Base-by-base conservation (phyloP, 2,888 invertebrate species). In the Coecobrya sp. region DNA sequence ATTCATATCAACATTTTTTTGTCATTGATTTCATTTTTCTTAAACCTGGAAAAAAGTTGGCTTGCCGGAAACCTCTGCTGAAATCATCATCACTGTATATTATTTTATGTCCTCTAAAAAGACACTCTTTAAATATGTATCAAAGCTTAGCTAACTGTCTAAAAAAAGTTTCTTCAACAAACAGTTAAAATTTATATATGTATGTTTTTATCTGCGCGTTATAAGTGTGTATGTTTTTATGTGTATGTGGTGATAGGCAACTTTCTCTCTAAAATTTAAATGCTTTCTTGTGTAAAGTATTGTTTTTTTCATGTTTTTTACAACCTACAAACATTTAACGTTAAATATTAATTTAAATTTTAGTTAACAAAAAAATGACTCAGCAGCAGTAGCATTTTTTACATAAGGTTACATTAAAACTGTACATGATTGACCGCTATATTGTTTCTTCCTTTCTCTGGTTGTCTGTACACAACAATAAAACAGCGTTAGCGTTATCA, bases 291-390 rank as follows among this genome's bases (percentile, higher is more conserved):
- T 36, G 36, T 36, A 36, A 36, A 4, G 36, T 45, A 76, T 49
- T 49, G 76, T 49, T 55, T 62, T 55, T 81, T n/a, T 59, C n/a
- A 59, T 62, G 11, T n/a, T 19, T 79, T 52, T 79, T 79, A 79
- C 79, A 52, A 79, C 13, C 55, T 79, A 27, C 27, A 11, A 22
- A n/a, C 16, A 19, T 68, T 13, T 68, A 68, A 27, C n/a, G 36
- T 36, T 36, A 2, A 36, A 2, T 36, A 36, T 36, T 62, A 8
- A 22, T 62, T 22, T 11, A 30, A 30, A 2, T 1, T 11, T 30
- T 76, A 76, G n/a, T 49, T 49, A 79, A 42, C 36, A 45, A 79
- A 79, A 79, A 79, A 49, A 79, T 79, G 79, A 79, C 79, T 79
- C 52, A n/a, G 19, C 22, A 73, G 68, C 11, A 25, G 2, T 13